phyloP scores from a whole-genome alignment of 2,113 vertebrate genomes.

The Ceyx melanurus region DNA sequence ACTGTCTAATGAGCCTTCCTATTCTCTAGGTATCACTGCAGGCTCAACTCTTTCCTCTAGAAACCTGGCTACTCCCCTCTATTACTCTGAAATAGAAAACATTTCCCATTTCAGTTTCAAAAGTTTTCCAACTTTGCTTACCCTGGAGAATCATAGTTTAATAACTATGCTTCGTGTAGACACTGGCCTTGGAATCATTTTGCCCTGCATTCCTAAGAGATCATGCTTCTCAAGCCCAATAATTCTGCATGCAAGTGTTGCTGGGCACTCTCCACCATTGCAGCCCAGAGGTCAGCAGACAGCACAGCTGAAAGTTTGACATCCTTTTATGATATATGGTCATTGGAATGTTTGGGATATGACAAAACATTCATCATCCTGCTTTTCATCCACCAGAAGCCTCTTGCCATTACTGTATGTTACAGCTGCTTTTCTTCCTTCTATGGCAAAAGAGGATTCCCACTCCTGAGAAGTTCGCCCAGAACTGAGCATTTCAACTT shows the following conservation, averaged over 20 bases:
- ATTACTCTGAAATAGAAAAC: background rate
- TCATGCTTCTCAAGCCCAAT: background rate
- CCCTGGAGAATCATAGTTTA: background rate
- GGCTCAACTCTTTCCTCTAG: background rate
- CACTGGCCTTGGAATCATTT: background rate
- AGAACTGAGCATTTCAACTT: background rate
- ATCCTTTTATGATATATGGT: rapidly evolving
- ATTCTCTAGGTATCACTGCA: background rate
- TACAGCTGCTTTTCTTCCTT: background rate
- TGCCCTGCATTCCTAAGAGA: background rate
- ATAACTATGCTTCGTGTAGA: background rate
- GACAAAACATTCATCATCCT: background rate
- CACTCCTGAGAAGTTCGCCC: background rate
- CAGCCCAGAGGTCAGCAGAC: background rate
- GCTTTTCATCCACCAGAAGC: background rate
- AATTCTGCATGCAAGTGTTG: background rate
- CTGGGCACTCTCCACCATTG: background rate
- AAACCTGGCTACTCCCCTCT: background rate
- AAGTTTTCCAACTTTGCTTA: background rate
- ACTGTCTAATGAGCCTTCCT: background rate
- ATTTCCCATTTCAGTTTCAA: background rate
- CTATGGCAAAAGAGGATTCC: background rate
- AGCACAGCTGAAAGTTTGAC: background rate
- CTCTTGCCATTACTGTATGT: background rate
- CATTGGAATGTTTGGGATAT: background rate